These are phyloP conservation scores for Auanema freiburgensis DNA, from an alignment of 2,888 invertebrate genomes.

Conservation along the genomic window DNA sequence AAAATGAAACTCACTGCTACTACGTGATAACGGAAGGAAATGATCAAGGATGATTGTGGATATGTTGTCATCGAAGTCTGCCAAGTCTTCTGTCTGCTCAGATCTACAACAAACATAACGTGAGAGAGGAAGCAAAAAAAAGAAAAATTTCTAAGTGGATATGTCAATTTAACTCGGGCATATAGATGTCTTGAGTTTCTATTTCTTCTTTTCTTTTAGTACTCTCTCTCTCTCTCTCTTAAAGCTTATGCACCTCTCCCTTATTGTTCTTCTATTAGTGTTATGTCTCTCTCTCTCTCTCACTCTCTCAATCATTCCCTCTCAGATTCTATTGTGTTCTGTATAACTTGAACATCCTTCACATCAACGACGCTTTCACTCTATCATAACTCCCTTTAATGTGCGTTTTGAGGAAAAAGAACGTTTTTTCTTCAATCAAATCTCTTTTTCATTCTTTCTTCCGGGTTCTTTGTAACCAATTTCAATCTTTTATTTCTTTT, in stretches of 20 bases:
- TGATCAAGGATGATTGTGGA: slow-evolving; percentile 48
- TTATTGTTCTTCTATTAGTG: too few relatives aligned
- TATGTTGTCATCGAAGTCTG: slow-evolving; percentile 50
- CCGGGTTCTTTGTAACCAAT: neutral
- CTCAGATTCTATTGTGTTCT: too few relatives aligned
- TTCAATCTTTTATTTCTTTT: neutral
- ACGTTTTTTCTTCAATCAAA: neutral
- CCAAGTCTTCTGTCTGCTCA: slow-evolving; percentile 45
- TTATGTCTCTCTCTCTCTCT: too few relatives aligned
- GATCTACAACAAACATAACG: slow-evolving; percentile 26
- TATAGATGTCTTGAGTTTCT: neutral
- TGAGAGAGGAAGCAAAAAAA: too few relatives aligned
- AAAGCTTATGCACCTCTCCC: neutral
- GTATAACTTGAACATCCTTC: too few relatives aligned
- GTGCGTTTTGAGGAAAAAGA: neutral
- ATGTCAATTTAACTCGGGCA: too few relatives aligned
- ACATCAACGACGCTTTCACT: too few relatives aligned
- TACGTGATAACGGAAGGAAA: slow-evolving; percentile 37
- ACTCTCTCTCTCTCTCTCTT: neutral
- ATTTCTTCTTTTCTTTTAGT: neutral
- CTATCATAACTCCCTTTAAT: too few relatives aligned
- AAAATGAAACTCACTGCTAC: slow-evolving; percentile 26
- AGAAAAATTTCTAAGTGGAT: too few relatives aligned
- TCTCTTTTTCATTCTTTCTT: neutral
- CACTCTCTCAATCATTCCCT: too few relatives aligned